phyloP scores from a whole-genome alignment of 2,113 vertebrate species.

The Galbula dea region DNA sequence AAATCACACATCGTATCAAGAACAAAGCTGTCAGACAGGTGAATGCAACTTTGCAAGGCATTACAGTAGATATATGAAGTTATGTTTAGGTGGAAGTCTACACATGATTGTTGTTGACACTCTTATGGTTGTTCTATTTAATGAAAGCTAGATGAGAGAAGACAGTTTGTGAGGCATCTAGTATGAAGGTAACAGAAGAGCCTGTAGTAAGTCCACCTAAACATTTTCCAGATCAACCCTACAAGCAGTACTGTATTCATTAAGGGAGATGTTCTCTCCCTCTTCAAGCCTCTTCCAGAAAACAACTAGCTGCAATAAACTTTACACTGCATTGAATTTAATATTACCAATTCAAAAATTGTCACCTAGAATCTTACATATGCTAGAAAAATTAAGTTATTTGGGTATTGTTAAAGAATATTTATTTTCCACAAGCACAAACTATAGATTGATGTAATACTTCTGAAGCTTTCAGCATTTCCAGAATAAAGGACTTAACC shows the following conservation, averaged over 20 bases:
- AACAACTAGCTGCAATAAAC: background rate
- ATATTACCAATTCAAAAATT: background rate
- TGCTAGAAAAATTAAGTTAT: background rate
- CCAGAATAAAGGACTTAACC: background rate
- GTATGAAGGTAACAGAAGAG: background rate
- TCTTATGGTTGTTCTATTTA: background rate
- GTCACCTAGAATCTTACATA: background rate
- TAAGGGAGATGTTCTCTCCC: background rate
- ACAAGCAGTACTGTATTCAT: background rate
- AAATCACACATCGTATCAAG: conserved; percentile 4
- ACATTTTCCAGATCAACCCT: background rate
- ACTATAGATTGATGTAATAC: background rate
- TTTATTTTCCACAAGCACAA: background rate
- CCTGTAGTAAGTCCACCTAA: background rate
- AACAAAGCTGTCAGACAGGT: background rate
- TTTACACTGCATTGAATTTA: background rate
- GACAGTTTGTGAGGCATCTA: background rate
- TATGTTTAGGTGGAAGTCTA: background rate
- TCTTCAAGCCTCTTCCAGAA: background rate
- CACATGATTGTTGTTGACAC: fast-evolving
- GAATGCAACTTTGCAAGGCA: background rate
- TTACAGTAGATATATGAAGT: background rate
- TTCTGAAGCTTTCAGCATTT: background rate
- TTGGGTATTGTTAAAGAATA: background rate
- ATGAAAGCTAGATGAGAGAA: background rate